phyloP scores from a whole-genome alignment of 2,888 invertebrate genomes.

The Phortica magna region DNA sequence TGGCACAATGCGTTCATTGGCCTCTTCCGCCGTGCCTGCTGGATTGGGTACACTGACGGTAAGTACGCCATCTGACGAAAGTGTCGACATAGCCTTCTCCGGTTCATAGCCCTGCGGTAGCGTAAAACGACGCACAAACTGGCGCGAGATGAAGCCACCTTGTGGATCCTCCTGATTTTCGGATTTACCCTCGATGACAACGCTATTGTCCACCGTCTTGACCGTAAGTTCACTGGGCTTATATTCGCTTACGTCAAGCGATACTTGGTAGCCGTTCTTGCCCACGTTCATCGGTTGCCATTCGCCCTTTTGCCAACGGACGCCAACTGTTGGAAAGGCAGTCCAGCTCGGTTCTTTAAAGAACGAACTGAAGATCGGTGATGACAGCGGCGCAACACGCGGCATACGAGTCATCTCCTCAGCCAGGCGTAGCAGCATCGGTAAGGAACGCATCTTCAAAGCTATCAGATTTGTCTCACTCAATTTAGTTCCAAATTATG shows the following conservation, averaged over 20 bases:
- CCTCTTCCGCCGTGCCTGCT: conserved; percentile 59
- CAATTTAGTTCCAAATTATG: conserved; percentile 37
- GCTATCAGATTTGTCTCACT: background rate
- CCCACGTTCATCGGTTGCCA: conserved; percentile 73
- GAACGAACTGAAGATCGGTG: conserved; percentile 51
- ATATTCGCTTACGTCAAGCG: conserved; percentile 88
- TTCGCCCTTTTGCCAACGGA: conserved; percentile 53
- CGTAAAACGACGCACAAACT: conserved; percentile 86
- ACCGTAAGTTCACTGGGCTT: conserved; percentile 87
- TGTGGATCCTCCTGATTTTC: conserved; percentile 86
- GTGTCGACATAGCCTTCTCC: conserved; percentile 84
- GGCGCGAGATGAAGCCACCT: conserved; percentile 86
- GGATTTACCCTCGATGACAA: conserved; percentile 87
- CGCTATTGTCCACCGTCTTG: conserved; percentile 85
- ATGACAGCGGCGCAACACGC: conserved; percentile 44
- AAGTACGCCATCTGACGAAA: conserved; percentile 87
- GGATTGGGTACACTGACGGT: conserved; percentile 83
- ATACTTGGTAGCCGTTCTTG: conserved; percentile 85
- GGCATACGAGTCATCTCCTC: conserved; percentile 61
- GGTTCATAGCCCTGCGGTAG: conserved; percentile 87
- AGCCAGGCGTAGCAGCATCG: conserved; percentile 68
- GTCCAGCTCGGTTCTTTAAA: conserved; percentile 56
- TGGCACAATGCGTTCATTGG: conserved; percentile 80
- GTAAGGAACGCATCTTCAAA: conserved; percentile 67
- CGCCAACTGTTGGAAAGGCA: conserved; percentile 49